phyloP scores from a whole-genome alignment of 2,113 vertebrate genomes.

The Equus quagga region DNA sequence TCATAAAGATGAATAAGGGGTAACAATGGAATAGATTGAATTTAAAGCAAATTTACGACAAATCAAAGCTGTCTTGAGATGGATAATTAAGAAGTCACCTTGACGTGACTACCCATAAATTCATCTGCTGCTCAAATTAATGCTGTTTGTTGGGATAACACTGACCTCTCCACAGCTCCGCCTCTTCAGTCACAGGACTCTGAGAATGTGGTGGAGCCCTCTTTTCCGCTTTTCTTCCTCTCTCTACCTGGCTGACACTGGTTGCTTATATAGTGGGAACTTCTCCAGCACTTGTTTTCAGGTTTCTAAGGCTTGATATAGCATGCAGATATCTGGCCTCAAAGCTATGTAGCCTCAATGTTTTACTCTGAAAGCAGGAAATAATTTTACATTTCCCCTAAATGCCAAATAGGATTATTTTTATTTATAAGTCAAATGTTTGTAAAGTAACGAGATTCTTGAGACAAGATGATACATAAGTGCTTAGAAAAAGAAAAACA shows the following conservation, averaged over 20 bases:
- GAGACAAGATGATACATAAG: not conserved
- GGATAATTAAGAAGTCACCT: not conserved
- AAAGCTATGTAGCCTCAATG: not conserved
- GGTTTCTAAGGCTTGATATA: not conserved
- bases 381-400: not conserved
- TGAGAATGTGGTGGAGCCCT: not conserved
- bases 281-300: not conserved
- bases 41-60: not conserved
- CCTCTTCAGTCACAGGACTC: not conserved
- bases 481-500: conserved; percentile 35
- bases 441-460: not conserved
- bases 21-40: not conserved
- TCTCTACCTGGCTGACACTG: not conserved
- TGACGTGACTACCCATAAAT: not conserved
- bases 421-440: not conserved
- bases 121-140: not conserved
- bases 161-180: not conserved
- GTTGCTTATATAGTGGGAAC: not conserved
- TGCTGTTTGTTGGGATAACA: not conserved
- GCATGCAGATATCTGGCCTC: not conserved
- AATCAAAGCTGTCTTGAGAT: not conserved
- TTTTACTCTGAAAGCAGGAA: not conserved
- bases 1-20: conserved; percentile 20
- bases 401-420: not conserved
- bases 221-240: not conserved